Conservation (phyloP, 2,113 vertebrate species). For the Stegastes partitus region DNA sequence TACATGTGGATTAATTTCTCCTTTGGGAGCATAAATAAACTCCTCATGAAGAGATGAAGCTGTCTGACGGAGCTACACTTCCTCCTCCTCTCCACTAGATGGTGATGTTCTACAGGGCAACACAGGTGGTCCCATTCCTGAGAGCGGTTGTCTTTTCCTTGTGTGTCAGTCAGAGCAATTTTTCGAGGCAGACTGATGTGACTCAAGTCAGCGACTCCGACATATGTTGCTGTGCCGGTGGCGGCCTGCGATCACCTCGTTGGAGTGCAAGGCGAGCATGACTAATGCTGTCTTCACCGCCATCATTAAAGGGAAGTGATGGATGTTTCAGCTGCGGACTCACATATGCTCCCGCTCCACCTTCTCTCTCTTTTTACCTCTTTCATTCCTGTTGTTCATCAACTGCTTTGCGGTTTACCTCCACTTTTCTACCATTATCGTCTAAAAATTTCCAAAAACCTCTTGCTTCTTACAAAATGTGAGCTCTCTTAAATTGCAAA, state of each 20-base stretch:
- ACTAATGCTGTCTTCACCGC: slow-evolving; percentile 14
- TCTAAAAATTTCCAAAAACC: too few relatives aligned
- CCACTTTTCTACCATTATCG: too few relatives aligned
- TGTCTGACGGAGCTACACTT: too few relatives aligned
- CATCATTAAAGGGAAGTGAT: slow-evolving; percentile 8
- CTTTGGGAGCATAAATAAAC: neutral
- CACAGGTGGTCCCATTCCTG: neutral
- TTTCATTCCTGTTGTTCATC: neutral
- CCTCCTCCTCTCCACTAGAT: slow-evolving; percentile 40
- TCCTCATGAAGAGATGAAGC: neutral
- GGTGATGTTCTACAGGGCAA: slow-evolving; percentile 17
- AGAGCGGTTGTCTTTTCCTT: neutral
- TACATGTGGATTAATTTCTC: neutral
- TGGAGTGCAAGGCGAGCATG: slow-evolving; percentile 3
- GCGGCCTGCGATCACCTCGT: neutral
- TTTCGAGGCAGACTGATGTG: slow-evolving; percentile 32
- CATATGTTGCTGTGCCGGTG: slow-evolving; percentile 28
- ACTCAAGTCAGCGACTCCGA: slow-evolving; percentile 26
- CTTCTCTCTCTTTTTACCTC: neutral
- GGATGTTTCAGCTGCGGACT: neutral
- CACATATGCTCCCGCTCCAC: slow-evolving; percentile 13
- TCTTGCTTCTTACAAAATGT: too few relatives aligned
- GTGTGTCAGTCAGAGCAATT: slow-evolving; percentile 3
- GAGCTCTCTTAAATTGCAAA: too few relatives aligned
- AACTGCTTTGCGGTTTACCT: too few relatives aligned